Evolutionary conservation across 1,140 invertebrate species (phyloP), one percentile per base, ranked within the genome.

Genomic region (Neodiprion pinetum): DNA sequence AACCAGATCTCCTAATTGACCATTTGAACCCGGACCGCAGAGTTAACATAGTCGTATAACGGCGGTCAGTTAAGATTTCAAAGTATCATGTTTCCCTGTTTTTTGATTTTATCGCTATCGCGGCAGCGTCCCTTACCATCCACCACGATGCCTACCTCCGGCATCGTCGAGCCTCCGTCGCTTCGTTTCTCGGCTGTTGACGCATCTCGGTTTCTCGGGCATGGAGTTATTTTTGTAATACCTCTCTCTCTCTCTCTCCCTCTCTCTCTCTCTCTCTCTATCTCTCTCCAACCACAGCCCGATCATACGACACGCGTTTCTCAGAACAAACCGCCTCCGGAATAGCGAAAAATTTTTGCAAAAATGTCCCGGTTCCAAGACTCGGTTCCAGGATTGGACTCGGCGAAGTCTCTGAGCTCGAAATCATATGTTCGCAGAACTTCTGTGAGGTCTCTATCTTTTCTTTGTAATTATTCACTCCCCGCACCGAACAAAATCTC

Each of bases 11-110:
- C 28, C 28, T 40, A 40, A 40, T 40, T 40, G 28, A 40, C 28
- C 28, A 40, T 40, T 40, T 40, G 28, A 40, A 40, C 28, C 28
- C 28, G 28, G 28, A 40, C 28, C 28, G 28, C 28, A 40, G 28
- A 40, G 28, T 40, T 40, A 40, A 40, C 28, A 40, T 40, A 40
- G 28, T 40, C 28, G 28, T 40, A 40, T 40, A 40, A 4, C 53
- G 53, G 53, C 53, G n/a, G 53, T 61, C n/a, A 61, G 11, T 61
- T 61, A 12, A 61, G 53, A 61, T 61, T 61, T 61, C 53, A 61
- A 61, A 61, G 53, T 61, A 61, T 61, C 53, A 61, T 61, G 53
- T 61, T 61, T 8, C 53, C 53, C 53, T 61, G 53, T 61, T 61
- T 53, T 61, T 61, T 9, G 53, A 61, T 61, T 61, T 12, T 61